A percentile compares a stretch with the other conserved stretches of the same genome.
These are phyloP conservation scores for Eilema caniola DNA, from an alignment of 2,888 invertebrate species.

Conservation along the genomic window DNA sequence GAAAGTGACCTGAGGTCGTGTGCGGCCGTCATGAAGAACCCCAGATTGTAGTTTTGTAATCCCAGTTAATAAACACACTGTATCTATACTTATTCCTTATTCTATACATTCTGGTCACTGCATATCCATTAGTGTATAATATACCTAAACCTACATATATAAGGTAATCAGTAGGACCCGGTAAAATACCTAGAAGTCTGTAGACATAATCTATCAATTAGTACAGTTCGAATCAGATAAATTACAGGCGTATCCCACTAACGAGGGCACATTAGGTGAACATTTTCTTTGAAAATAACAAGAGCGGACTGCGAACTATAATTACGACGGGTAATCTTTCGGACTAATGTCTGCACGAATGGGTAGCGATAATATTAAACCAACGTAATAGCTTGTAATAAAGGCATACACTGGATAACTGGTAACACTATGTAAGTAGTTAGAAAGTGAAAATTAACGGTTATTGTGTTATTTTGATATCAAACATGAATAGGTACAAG, in stretches of 20 bases:
- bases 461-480: too few relatives aligned
- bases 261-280: constrained; percentile 22
- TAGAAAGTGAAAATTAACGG: background rate
- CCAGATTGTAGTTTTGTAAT: too few relatives aligned
- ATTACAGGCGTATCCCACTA: constrained; percentile 24
- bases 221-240: constrained; percentile 16
- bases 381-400: constrained; percentile 5
- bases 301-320: constrained; percentile 16
- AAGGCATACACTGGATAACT: background rate
- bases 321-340: constrained; percentile 17
- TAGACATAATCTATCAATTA: constrained; percentile 19
- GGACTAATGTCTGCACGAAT: constrained; percentile 10
- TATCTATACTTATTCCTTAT: too few relatives aligned
- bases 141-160: background rate
- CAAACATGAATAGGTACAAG: too few relatives aligned
- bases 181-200: background rate
- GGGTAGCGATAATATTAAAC: constrained; percentile 14
- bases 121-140: background rate
- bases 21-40: too few relatives aligned
- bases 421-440: background rate
- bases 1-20: too few relatives aligned
- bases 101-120: too few relatives aligned
- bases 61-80: too few relatives aligned
- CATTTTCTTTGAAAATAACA: constrained; percentile 17
- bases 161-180: background rate